Evolutionary conservation across 2,113 vertebrate genomes (phyloP).

Genomic region (Lycocorax pyrrhopterus): DNA sequence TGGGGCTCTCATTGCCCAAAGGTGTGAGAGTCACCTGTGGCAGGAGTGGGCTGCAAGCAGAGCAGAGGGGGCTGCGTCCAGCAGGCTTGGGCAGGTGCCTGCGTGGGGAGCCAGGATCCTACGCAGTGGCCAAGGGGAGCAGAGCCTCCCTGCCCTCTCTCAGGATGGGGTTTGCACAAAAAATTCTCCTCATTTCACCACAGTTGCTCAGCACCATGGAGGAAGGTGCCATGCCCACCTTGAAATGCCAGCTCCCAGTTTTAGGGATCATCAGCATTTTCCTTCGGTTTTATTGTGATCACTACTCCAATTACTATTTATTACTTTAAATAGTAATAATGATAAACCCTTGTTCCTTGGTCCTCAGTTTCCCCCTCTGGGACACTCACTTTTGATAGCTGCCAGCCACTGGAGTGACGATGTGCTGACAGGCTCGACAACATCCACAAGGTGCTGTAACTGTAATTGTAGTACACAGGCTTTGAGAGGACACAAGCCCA

Average conservation of each 20-base stretch:
- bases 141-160: not conserved
- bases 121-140: no score
- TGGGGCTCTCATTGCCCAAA: rapidly evolving
- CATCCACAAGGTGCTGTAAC: not conserved
- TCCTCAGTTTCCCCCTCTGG: not conserved
- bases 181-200: rapidly evolving
- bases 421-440: not conserved
- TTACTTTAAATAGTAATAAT: not conserved
- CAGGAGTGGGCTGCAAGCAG: not conserved
- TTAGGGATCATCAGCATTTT: not conserved
- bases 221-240: rapidly evolving
- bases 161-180: not conserved
- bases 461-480: rapidly evolving
- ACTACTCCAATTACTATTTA: not conserved
- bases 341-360: not conserved
- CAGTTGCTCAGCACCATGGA: not conserved
- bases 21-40: not conserved
- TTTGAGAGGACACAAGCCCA: not conserved
- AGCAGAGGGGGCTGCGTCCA: not conserved
- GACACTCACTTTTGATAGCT: not conserved
- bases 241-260: not conserved
- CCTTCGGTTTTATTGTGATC: not conserved
- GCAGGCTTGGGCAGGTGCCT: not conserved
- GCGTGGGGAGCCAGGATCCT: not conserved
- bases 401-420: not conserved